Conservation (phyloP, 2,797 vertebrate genomes). For the Epinephelus malabaricus region DNA sequence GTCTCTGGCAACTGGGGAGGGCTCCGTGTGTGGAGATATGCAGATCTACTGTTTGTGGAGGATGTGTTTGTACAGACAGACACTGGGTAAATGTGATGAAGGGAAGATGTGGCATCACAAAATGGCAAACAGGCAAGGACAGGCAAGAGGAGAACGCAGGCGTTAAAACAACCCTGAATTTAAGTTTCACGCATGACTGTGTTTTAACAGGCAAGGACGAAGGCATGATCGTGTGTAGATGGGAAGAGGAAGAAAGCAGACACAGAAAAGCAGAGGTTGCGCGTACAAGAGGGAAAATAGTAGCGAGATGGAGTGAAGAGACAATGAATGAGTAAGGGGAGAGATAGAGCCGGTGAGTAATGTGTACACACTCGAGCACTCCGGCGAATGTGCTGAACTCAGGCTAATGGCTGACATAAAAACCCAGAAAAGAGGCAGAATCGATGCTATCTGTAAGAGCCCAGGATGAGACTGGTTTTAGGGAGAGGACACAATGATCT, state of each 20-base stretch:
- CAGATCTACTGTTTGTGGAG: slow-evolving; percentile 59
- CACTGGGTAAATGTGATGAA: slow-evolving; percentile 61
- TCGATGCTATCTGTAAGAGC: slow-evolving; percentile 67
- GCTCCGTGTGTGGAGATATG: slow-evolving; percentile 42
- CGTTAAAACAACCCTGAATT: slow-evolving; percentile 16
- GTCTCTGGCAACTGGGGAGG: slow-evolving; percentile 45
- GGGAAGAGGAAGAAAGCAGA: not conserved
- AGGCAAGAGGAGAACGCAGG: slow-evolving; percentile 8
- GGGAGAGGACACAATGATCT: slow-evolving; percentile 71
- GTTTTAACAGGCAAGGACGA: slow-evolving; percentile 24
- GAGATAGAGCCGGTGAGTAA: slow-evolving; percentile 52
- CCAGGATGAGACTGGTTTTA: slow-evolving; percentile 62
- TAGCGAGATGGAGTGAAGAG: slow-evolving; percentile 24
- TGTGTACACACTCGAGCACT: slow-evolving; percentile 41
- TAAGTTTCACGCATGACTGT: slow-evolving; percentile 18
- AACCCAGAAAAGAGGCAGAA: slow-evolving; percentile 60
- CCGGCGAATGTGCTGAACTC: slow-evolving; percentile 66
- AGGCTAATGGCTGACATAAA: slow-evolving; percentile 74
- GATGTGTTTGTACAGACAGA: slow-evolving; percentile 64
- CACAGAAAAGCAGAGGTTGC: not conserved
- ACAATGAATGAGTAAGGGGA: slow-evolving; percentile 25
- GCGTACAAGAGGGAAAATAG: slow-evolving; percentile 3
- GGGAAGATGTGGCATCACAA: slow-evolving; percentile 38
- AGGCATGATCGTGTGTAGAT: not conserved
- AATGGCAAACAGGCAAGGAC: slow-evolving; percentile 37